Conservation (phyloP, 2,113 vertebrate species). For the Phaethornis superciliosus region DNA sequence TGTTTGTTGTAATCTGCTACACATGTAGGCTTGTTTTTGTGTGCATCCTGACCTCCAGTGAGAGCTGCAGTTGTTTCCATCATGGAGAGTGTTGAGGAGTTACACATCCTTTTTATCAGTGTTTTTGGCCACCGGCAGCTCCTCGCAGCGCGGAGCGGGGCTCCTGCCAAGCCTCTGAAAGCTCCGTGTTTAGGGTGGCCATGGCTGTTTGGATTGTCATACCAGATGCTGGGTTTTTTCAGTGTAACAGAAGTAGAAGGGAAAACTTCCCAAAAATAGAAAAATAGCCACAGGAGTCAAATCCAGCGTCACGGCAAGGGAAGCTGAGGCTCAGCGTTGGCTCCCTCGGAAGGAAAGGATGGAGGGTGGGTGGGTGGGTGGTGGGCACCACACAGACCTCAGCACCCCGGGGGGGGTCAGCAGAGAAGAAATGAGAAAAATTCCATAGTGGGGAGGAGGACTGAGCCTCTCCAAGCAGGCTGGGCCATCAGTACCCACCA, state of each 20-base stretch:
- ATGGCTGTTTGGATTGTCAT: neutral
- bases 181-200: neutral
- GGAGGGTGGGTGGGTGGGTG: neutral
- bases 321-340: neutral
- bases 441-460: neutral
- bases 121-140: conserved; percentile 58
- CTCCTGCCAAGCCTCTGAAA: conserved; percentile 57
- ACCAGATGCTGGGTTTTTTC: conserved; percentile 11
- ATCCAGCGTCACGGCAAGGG: neutral
- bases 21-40: conserved; percentile 75
- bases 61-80: conserved; percentile 66
- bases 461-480: neutral
- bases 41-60: conserved; percentile 71
- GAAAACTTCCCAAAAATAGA: conserved; percentile 21
- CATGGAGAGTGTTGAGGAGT: conserved; percentile 63
- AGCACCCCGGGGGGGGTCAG: neutral
- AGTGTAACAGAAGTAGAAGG: neutral
- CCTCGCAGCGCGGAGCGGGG: neutral
- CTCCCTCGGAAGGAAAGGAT: neutral
- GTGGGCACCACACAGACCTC: accelerated
- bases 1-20: conserved; percentile 75
- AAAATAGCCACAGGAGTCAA: neutral
- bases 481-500: neutral
- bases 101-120: conserved; percentile 67
- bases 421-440: neutral